A percentile compares a stretch with the other conserved stretches of the same genome.
Evolutionary conservation across 2,113 vertebrate genomes (phyloP).

Genomic region (Trematomus loennbergii): DNA sequence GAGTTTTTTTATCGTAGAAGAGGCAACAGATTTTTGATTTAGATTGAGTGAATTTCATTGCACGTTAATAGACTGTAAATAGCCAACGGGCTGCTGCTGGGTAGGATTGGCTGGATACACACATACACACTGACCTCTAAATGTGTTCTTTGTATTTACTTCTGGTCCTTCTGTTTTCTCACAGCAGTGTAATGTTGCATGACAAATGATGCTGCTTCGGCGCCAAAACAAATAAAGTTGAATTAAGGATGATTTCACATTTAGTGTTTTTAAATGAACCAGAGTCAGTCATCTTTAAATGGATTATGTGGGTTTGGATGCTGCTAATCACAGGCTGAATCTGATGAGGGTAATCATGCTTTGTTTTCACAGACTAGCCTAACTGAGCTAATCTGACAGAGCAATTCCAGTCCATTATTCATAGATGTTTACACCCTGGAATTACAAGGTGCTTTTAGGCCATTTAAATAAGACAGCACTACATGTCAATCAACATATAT

Average conservation of each 20-base stretch:
- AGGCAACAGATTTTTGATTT: slow-evolving; percentile 73
- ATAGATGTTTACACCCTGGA: slow-evolving; percentile 11
- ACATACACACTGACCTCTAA: slow-evolving; percentile 62
- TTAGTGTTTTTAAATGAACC: slow-evolving; percentile 48
- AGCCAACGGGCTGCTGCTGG: slow-evolving; percentile 52
- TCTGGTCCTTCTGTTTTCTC: slow-evolving; percentile 22
- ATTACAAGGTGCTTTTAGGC: slow-evolving; percentile 17
- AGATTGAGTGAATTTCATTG: slow-evolving; percentile 70
- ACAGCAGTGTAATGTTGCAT: neutral
- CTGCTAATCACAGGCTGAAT: slow-evolving; percentile 47
- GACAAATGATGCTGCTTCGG: slow-evolving; percentile 23
- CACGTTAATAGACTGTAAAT: slow-evolving; percentile 67
- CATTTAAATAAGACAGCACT: neutral
- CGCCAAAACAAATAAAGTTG: slow-evolving; percentile 38
- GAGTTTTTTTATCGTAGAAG: slow-evolving; percentile 53
- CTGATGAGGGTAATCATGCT: slow-evolving; percentile 44
- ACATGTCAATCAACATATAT: slow-evolving; percentile 6
- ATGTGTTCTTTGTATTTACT: slow-evolving; percentile 32
- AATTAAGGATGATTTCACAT: slow-evolving; percentile 39
- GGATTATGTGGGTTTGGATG: slow-evolving; percentile 41
- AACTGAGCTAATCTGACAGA: slow-evolving; percentile 8
- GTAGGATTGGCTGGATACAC: slow-evolving; percentile 14
- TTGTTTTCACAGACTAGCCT: slow-evolving; percentile 41
- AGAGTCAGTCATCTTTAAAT: slow-evolving; percentile 38
- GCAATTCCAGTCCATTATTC: slow-evolving; percentile 27